Conservation (phyloP, 2,113 vertebrate species). For the Eurystomus gularis region DNA sequence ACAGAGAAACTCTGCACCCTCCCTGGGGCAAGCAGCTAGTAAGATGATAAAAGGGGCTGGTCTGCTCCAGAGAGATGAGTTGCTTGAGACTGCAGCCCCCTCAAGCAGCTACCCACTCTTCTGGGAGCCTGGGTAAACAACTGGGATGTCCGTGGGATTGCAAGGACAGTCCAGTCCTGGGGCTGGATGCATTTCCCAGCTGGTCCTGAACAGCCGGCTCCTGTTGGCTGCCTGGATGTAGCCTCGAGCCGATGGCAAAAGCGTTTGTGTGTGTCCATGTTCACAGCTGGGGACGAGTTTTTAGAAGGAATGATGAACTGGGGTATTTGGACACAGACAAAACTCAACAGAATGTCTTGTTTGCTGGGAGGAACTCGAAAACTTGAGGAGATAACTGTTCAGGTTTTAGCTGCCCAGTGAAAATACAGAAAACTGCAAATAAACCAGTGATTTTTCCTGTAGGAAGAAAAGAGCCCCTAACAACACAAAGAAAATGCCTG, state of each 20-base stretch:
- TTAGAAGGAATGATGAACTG: neutral
- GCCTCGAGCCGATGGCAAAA: neutral
- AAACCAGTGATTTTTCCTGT: neutral
- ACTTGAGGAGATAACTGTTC: neutral
- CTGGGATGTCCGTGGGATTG: neutral
- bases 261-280: neutral
- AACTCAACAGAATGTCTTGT: neutral
- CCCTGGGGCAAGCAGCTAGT: neutral
- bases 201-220: neutral
- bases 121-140: neutral
- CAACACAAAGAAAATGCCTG: conserved; percentile 12
- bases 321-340: neutral
- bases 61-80: neutral
- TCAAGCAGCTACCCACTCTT: neutral
- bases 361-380: neutral
- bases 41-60: neutral
- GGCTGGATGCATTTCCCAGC: neutral
- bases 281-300: neutral
- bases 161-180: neutral
- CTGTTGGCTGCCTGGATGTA: neutral
- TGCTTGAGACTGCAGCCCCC: neutral
- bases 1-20: neutral
- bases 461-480: neutral
- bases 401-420: neutral
- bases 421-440: neutral